phyloP scores from a whole-genome alignment of 23 tunicate genomes.

The Pegea sp. region DNA sequence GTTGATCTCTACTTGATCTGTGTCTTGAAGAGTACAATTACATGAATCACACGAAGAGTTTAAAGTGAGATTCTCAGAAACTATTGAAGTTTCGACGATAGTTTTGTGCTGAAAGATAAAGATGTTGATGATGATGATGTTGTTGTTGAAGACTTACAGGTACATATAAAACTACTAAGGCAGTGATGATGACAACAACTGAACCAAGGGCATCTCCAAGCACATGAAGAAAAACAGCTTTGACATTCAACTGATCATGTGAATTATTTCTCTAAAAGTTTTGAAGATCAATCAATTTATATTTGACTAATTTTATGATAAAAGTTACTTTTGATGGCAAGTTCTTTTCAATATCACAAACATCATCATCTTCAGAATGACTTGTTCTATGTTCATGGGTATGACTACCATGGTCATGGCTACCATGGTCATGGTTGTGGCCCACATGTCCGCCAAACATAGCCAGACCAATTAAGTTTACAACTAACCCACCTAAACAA shows the following conservation, averaged over 20 bases:
- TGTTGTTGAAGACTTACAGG: slow-evolving; percentile 23
- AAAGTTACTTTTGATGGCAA: no score
- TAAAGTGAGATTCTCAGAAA: no score
- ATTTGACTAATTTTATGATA: background rate
- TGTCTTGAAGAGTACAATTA: background rate
- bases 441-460: slow-evolving; percentile 86
- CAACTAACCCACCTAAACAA: slow-evolving; percentile 50
- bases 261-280: no score
- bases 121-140: background rate
- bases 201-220: slow-evolving; percentile 93
- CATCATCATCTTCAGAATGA: slow-evolving; percentile 10
- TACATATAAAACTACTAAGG: slow-evolving; percentile 23
- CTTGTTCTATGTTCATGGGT: slow-evolving; percentile 20
- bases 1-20: slow-evolving; percentile 7
- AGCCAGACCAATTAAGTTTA: slow-evolving; percentile 59
- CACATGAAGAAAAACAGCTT: slow-evolving; percentile 87
- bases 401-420: slow-evolving; percentile 40
- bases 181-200: slow-evolving; percentile 68
- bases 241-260: slow-evolving; percentile 71
- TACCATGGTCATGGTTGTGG: slow-evolving; percentile 46
- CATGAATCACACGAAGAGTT: no score
- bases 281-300: background rate
- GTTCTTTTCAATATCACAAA: no score
- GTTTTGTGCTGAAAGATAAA: no score
- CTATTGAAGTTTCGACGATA: no score